Evolutionary conservation across 2,113 vertebrate genomes (phyloP).

Genomic region (Gymnarchus niloticus): DNA sequence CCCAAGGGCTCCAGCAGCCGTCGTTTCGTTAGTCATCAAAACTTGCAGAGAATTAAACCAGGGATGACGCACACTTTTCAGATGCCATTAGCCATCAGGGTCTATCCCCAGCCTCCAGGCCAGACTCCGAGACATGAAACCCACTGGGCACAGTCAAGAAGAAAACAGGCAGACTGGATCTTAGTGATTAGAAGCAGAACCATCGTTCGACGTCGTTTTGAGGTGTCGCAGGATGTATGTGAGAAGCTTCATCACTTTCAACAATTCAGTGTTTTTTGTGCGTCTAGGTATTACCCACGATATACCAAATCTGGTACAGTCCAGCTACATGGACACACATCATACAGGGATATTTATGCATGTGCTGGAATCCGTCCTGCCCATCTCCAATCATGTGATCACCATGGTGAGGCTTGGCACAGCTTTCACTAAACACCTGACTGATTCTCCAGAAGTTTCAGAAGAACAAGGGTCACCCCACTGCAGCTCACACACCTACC

Average conservation of each 20-base stretch:
- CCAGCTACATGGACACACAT: constrained; percentile 26
- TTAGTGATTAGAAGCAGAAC: constrained; percentile 25
- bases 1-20: constrained; percentile 45
- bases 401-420: not conserved
- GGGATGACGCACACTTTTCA: constrained; percentile 51
- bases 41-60: constrained; percentile 51
- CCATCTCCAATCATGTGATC: not conserved
- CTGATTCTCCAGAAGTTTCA: not conserved
- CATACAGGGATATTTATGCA: constrained; percentile 35
- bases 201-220: not conserved
- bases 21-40: constrained; percentile 41
- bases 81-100: constrained; percentile 54
- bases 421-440: not conserved
- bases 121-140: constrained; percentile 41
- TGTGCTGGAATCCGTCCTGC: not conserved
- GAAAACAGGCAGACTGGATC: constrained; percentile 35
- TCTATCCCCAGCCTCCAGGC: constrained; percentile 31
- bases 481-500: constrained; percentile 65
- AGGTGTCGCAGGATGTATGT: constrained; percentile 23
- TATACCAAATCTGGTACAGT: constrained; percentile 30
- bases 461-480: not conserved
- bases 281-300: constrained; percentile 30
- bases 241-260: constrained; percentile 17
- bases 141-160: constrained; percentile 28
- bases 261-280: too few relatives aligned